Percentiles rank a stretch among this genome's conserved stretches.
phyloP scores from a whole-genome alignment of 2,113 vertebrate species.

The Axis porcinus region DNA sequence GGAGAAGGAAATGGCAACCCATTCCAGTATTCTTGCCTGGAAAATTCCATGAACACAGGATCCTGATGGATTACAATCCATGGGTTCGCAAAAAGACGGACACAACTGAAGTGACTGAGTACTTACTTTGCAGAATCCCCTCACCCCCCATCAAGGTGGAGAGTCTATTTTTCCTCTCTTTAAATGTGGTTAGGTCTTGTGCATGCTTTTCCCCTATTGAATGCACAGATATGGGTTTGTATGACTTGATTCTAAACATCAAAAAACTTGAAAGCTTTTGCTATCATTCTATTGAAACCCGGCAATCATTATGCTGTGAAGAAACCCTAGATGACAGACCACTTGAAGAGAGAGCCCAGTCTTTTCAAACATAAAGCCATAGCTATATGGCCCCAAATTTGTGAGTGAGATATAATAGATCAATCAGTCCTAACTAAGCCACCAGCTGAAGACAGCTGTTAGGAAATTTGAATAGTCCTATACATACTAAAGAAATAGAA shows the following conservation, averaged over 20 bases:
- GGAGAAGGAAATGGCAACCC: background rate
- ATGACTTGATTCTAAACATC: background rate
- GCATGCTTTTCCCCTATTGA: background rate
- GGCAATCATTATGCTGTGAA: background rate
- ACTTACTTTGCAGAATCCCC: background rate
- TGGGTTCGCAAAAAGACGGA: background rate
- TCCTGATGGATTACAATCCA: background rate
- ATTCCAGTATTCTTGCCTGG: background rate
- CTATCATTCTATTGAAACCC: background rate
- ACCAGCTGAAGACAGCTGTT: background rate
- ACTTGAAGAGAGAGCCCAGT: background rate
- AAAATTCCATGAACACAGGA: background rate
- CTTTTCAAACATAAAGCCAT: background rate
- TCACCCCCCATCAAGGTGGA: fast-evolving
- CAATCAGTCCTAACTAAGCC: background rate
- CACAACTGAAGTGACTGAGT: background rate
- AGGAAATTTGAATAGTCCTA: background rate
- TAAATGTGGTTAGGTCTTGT: background rate
- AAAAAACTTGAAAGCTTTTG: background rate
- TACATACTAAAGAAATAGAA: background rate
- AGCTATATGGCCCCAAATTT: background rate
- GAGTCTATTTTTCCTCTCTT: background rate
- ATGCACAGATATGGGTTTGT: background rate
- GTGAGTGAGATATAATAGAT: background rate
- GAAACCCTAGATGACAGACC: background rate